phyloP scores from a whole-genome alignment of 2,888 invertebrate genomes.

The Coelopa pilipes region DNA sequence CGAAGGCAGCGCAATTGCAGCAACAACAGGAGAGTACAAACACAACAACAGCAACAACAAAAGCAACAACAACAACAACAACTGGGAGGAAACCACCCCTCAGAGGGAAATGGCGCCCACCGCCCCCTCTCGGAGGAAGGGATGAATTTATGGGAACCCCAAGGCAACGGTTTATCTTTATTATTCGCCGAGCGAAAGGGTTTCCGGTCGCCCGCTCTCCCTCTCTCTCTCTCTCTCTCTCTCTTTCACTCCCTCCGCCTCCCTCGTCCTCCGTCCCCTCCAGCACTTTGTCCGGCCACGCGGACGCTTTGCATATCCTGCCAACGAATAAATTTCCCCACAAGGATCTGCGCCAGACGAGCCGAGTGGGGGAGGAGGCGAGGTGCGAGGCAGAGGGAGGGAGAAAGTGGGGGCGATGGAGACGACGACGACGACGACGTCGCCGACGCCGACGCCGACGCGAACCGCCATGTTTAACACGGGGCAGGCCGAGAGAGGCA shows the following conservation, averaged over 20 bases:
- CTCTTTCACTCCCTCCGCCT: too few species aligned
- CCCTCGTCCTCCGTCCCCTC: too few species aligned
- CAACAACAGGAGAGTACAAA: not conserved
- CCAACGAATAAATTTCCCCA: conserved; percentile 56
- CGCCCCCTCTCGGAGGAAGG: conserved; percentile 19
- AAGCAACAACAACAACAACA: not conserved
- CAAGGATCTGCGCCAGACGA: conserved; percentile 47
- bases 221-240: not conserved
- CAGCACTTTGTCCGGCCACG: not conserved
- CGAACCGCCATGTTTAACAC: too few species aligned
- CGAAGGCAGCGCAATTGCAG: not conserved
- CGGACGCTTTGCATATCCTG: conserved; percentile 16
- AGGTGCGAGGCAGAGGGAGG: conserved; percentile 13
- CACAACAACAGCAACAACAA: not conserved
- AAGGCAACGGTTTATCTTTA: conserved; percentile 40
- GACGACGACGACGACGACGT: conserved; percentile 28
- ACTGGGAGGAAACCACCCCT: too few species aligned
- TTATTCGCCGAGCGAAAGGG: conserved; percentile 40
- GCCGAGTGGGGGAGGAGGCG: not conserved
- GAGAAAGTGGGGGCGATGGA: conserved; percentile 12
- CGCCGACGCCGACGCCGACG: not conserved
- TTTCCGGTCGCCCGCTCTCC: not conserved
- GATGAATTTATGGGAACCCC: conserved; percentile 24
- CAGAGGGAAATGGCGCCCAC: not conserved
- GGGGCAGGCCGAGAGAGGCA: too few species aligned